Base-by-base conservation (phyloP, 2,888 invertebrate genomes). In the Drosophila barbarae region DNA sequence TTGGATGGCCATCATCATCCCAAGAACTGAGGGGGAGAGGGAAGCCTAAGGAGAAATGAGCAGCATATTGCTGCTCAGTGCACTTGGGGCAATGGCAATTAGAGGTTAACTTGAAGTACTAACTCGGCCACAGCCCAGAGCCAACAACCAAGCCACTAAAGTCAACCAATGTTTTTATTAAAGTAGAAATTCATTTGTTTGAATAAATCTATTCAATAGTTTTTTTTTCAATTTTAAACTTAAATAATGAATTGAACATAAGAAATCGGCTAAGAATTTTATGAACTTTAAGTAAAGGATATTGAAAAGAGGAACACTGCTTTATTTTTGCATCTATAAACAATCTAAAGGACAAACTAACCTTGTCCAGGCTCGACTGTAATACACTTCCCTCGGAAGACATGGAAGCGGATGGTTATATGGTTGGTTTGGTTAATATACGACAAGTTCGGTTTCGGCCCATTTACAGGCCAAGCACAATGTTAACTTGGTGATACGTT, bases 1-100 rank as follows among this genome's bases (percentile, higher is more conserved):
- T 65, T 32, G 42, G 32, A 26, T 39, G 32, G 36, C 21, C 32
- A 21, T 23, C 32, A 21, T 38, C 15, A 18, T n/a, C 2, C 44
- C 10, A 15, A 4, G 35, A 21, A 28, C 28, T 56, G 34, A 30
- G n/a, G 23, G 9, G n/a, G 13, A 18, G 23, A 32, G 13, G 41
- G 18, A 21, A 4, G 12, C 28, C 30, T 5, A 47, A 30, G 21
- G 32, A 59, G 54, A 66, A 68, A 60, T 60, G 54, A 53, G 44
- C 39, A 58, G 61, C 65, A 74, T 64, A 72, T 75, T 68, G 72
- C 72, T 49, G 71, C 34, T 69, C 63, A 44, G 66, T 67, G 70
- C 66, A 76, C 79, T 74, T 51, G 69, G 82, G 73, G 69, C 71
- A 63, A 59, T 73, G 72, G 64, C 79, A 83, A 79, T 79, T 79